Base-by-base conservation (phyloP, 2,797 vertebrate genomes). In the Stomatorhinus walkeri region DNA sequence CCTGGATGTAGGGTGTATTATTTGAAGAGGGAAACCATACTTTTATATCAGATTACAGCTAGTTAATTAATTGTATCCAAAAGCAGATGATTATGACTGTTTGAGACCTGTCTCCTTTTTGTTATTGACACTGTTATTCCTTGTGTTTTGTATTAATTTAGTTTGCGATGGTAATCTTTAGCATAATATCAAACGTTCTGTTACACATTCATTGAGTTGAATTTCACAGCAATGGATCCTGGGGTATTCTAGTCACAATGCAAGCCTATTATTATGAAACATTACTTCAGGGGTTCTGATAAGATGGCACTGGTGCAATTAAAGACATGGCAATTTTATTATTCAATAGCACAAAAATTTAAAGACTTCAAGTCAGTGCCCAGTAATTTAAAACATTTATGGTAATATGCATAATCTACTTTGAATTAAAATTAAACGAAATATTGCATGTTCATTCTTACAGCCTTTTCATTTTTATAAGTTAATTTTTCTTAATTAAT, bases 341-440 rank as follows among this genome's bases (percentile, higher is more conserved):
- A 43, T 79, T 79, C 36, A 43, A 43, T 79, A 79, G 72, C 72
- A 79, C 16, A 79, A 43, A 79, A 43, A 43, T 19, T 6, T 43
- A n/a, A 43, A 79, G 32, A 40, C 36, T 40, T 7, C 24, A 72
- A 79, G 16, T 43, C 16, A n/a, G 72, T n/a, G 72, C 72, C 72
- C 72, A n/a, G 36, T n/a, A n/a, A 79, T 79, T 79, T 43, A 79
- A 43, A 79, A 79, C 72, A 43, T 79, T 79, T 79, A 79, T 79
- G 72, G 2, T 19, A 79, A 79, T 79, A 14, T 79, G 72, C 72
- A 79, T 79, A 79, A 79, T 79, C 72, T 40, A 2, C 36, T 79
- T 79, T 79, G 36, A 79, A 79, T 36, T 79, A 79, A 79, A 79
- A 40, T 79, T 79, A 79, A 79, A 79, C 19, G 36, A 79, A 43